phyloP scores from a whole-genome alignment of 2,888 invertebrate genomes.

The Brachypalpus laphriformis region DNA sequence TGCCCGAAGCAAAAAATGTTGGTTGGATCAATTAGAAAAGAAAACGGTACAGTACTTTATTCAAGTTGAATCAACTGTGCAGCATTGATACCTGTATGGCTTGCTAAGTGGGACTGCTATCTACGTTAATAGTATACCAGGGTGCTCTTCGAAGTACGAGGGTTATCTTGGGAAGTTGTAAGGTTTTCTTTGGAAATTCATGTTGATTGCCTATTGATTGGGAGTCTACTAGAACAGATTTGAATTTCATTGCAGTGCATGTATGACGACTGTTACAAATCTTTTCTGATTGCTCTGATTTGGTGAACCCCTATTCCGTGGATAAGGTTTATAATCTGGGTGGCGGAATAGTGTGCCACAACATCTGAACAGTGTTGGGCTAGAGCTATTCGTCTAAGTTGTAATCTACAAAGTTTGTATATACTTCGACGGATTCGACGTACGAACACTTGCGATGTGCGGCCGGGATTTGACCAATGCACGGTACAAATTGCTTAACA shows the following conservation, averaged over 20 bases:
- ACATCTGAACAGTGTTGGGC: no score
- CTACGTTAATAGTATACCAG: background rate
- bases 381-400: no score
- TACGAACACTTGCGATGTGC: no score
- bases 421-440: no score
- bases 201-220: background rate
- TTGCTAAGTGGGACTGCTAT: constrained; percentile 30
- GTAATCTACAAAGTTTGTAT: no score
- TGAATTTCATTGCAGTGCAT: background rate
- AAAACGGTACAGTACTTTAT: constrained; percentile 21
- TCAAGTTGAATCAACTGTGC: background rate
- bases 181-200: no score
- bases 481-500: no score
- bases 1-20: background rate
- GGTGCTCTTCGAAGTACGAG: background rate
- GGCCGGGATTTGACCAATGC: no score
- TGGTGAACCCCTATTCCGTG: no score
- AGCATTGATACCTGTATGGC: background rate
- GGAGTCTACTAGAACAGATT: background rate
- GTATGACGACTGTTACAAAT: background rate
- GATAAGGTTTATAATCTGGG: no score
- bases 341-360: no score
- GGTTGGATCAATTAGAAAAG: constrained; percentile 35
- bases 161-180: background rate
- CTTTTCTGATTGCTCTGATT: background rate